Conservation (phyloP, 2,888 invertebrate species). For the Caenorhabditis sp. region DNA sequence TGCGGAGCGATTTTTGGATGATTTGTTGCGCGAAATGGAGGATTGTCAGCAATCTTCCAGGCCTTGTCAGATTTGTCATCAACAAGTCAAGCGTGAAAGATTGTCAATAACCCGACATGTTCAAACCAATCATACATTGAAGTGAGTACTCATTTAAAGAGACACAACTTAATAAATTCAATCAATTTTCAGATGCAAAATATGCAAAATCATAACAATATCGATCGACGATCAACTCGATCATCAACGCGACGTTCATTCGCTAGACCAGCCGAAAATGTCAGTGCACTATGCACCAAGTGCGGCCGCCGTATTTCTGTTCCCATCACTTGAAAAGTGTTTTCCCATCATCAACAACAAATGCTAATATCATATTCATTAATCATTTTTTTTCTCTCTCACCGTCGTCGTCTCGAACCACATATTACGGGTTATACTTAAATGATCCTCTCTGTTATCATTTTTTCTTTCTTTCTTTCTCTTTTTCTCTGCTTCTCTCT, state of each 20-base stretch:
- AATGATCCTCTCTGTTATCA: not conserved
- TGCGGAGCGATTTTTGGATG: slow-evolving; percentile 6
- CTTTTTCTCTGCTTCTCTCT: not conserved
- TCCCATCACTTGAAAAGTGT: slow-evolving; percentile 36
- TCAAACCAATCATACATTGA: slow-evolving; percentile 29
- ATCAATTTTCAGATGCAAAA: slow-evolving; percentile 46
- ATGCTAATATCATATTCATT: not conserved
- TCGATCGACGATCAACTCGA: slow-evolving; percentile 27
- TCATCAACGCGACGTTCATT: slow-evolving; percentile 29
- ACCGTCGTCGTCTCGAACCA: not conserved
- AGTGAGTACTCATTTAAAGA: slow-evolving; percentile 14
- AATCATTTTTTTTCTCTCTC: not conserved
- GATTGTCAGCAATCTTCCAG: not conserved
- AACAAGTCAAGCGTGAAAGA: slow-evolving; percentile 7
- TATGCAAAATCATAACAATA: slow-evolving; percentile 36
- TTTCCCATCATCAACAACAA: slow-evolving; percentile 25
- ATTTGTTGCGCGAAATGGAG: not conserved
- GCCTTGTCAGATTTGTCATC: not conserved
- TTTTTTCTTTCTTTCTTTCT: not conserved
- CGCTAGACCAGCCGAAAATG: slow-evolving; percentile 29
- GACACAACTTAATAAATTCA: too few species aligned
- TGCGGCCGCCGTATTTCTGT: slow-evolving; percentile 39
- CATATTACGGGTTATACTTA: not conserved
- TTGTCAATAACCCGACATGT: slow-evolving; percentile 29
- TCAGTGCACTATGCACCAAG: slow-evolving; percentile 44